These are phyloP conservation scores for Rhombomys opimus DNA, from an alignment of 2,113 vertebrate species.

Conservation along the genomic window DNA sequence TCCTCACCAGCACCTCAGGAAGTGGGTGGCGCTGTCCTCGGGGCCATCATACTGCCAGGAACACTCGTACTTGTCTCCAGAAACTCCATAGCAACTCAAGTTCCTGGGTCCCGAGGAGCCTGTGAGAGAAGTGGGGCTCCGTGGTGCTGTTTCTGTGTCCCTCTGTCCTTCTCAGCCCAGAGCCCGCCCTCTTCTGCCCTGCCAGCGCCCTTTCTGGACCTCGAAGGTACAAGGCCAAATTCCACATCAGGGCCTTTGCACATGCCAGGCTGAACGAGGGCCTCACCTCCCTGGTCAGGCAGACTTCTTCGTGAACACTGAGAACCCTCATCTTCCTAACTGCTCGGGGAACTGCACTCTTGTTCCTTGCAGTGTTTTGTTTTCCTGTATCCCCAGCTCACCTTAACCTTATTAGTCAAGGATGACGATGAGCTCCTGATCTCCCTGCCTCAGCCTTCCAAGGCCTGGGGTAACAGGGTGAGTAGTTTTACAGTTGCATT, in stretches of 20 bases:
- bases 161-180: neutral
- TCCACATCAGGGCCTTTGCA: neutral
- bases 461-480: neutral
- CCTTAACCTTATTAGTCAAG: neutral
- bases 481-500: neutral
- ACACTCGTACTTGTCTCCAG: slow-evolving; percentile 14
- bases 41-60: slow-evolving; percentile 76
- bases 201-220: neutral
- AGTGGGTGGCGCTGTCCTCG: slow-evolving; percentile 59
- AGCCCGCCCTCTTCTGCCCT: neutral
- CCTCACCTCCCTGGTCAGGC: no score
- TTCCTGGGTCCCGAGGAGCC: neutral
- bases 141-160: neutral
- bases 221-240: neutral
- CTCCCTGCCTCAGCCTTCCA: neutral
- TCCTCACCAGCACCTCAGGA: slow-evolving; percentile 84
- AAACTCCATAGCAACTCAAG: slow-evolving; percentile 82
- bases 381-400: neutral
- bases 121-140: neutral
- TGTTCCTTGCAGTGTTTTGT: neutral
- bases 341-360: neutral
- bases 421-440: neutral
- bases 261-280: accelerated
- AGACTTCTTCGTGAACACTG: no score
- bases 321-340: neutral